phyloP scores from a whole-genome alignment of 2,113 vertebrate genomes.

The Gallinago paraguaiae region DNA sequence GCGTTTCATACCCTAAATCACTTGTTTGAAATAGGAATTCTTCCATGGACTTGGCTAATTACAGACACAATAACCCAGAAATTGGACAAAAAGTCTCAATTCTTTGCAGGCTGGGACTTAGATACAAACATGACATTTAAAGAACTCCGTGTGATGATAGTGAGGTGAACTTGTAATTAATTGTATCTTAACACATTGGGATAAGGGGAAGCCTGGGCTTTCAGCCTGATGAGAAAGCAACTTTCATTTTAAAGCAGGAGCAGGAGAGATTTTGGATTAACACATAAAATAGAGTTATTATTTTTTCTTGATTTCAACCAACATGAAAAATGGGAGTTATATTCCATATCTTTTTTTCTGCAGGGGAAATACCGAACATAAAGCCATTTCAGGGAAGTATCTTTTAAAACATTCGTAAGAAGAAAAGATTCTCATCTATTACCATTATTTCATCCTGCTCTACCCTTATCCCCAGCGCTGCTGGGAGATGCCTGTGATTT shows the following conservation, averaged over 20 bases:
- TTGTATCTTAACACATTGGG: not conserved
- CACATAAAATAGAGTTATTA: not conserved
- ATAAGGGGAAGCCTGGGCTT: not conserved
- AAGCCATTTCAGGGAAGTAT: not conserved
- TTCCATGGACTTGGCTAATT: not conserved
- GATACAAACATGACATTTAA: not conserved
- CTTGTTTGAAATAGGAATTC: not conserved
- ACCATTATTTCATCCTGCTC: not conserved
- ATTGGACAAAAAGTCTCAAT: not conserved
- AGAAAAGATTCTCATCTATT: not conserved
- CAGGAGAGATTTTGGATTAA: not conserved
- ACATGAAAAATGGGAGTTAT: not conserved
- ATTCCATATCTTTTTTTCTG: not conserved
- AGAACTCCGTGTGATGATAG: not conserved
- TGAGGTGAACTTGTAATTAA: not conserved
- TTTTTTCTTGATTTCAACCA: not conserved
- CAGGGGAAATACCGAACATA: not conserved
- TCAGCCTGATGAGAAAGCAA: not conserved
- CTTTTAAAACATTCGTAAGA: not conserved
- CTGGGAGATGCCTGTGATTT: not conserved
- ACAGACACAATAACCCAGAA: not conserved
- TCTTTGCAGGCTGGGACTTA: not conserved
- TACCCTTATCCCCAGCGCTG: not conserved
- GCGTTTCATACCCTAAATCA: not conserved
- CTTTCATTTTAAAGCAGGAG: not conserved